Percentiles rank a stretch among this genome's conserved stretches.
These are phyloP conservation scores for Dysidea cf. avara DNA, from an alignment of 37 sponge, comb jelly and placozoan genomes.

Conservation along the genomic window DNA sequence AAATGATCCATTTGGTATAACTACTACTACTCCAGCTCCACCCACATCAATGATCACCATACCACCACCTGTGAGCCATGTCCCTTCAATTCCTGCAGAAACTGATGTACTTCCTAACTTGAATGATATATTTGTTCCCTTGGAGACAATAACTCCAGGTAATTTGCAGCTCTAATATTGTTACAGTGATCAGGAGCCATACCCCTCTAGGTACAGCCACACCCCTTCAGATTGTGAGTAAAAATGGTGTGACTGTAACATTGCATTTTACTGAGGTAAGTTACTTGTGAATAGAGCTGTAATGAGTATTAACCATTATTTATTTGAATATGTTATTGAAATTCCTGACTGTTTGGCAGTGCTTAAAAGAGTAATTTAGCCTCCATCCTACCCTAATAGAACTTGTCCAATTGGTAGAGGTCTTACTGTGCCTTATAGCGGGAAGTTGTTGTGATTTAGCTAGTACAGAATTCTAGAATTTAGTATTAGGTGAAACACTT, in stretches of 20 bases:
- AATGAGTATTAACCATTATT: not conserved
- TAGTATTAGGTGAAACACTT: too few relatives aligned
- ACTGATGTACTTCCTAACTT: constrained; percentile 42
- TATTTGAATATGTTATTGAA: too few relatives aligned
- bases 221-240: constrained; percentile 62
- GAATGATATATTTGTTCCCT: constrained; percentile 44
- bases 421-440: too few relatives aligned
- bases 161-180: not conserved
- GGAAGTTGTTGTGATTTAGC: too few relatives aligned
- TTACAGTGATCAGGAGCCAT: too few relatives aligned
- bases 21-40: not conserved
- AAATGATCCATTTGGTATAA: not conserved
- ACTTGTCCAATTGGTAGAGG: too few relatives aligned
- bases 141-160: constrained; percentile 70
- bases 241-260: constrained; percentile 53
- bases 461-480: too few relatives aligned
- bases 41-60: not conserved
- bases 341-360: too few relatives aligned
- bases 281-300: not conserved
- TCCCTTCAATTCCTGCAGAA: not conserved
- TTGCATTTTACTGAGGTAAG: constrained; percentile 77
- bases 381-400: too few relatives aligned
- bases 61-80: not conserved
- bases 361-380: too few relatives aligned
- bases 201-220: constrained; percentile 73